phyloP scores from a whole-genome alignment of 2,888 invertebrate species.

The Liopterus haemorrhoidalis region DNA sequence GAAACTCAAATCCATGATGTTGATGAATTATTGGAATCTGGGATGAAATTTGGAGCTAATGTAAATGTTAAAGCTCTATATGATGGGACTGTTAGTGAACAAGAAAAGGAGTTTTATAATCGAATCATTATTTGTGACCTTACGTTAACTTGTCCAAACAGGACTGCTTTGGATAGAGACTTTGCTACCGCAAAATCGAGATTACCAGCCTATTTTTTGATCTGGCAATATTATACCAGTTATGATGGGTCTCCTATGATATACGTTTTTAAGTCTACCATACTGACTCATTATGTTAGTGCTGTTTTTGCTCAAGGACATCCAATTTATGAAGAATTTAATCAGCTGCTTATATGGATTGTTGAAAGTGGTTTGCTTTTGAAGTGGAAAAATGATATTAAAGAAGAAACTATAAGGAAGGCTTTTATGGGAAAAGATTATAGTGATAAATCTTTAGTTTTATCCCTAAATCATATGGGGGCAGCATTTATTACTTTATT shows the following conservation, averaged over 20 bases:
- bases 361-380: slow-evolving; percentile 5
- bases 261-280: slow-evolving; percentile 5
- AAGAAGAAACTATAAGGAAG: slow-evolving; percentile 3
- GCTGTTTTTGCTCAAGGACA: slow-evolving; percentile 11
- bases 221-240: background rate
- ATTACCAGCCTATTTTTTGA: background rate
- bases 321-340: slow-evolving; percentile 12
- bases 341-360: slow-evolving; percentile 4
- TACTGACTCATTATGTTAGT: slow-evolving; percentile 1
- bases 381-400: slow-evolving; percentile 7
- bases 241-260: slow-evolving; percentile 1
- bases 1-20: slow-evolving; percentile 13
- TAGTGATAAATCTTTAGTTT: background rate
- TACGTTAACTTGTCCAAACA: slow-evolving; percentile 1
- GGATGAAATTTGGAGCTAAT: slow-evolving; percentile 7
- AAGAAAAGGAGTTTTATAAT: background rate
- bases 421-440: background rate
- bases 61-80: background rate
- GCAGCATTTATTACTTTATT: background rate
- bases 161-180: background rate
- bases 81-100: background rate
- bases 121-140: slow-evolving; percentile 2
- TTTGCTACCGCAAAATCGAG: background rate
- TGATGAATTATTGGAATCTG: slow-evolving; percentile 5
- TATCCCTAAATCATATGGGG: slow-evolving; percentile 1